These are phyloP conservation scores for Cyclura pinguis DNA, from an alignment of 2,797 vertebrate genomes.

Conservation along the genomic window DNA sequence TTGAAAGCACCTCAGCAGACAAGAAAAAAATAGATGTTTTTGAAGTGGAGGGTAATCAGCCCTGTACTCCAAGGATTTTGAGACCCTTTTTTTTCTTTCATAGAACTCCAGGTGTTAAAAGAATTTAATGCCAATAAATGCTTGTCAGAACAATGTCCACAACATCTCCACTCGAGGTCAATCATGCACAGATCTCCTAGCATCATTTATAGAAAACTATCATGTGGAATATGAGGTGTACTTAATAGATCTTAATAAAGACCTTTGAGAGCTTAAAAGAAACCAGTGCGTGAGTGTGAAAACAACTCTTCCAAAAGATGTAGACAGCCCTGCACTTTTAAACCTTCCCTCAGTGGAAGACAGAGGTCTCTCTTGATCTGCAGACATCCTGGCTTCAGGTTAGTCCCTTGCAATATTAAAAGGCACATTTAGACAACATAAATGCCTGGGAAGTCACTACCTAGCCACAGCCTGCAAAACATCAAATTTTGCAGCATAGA, in stretches of 20 bases:
- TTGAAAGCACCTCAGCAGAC: conserved; percentile 34
- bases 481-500: not conserved
- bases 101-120: not conserved
- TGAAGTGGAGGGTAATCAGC: not conserved
- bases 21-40: fast-evolving
- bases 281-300: not conserved
- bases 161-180: fast-evolving
- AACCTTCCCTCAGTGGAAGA: not conserved
- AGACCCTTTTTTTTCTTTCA: not conserved
- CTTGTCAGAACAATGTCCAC: fast-evolving
- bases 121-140: not conserved
- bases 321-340: not conserved
- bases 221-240: not conserved
- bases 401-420: not conserved
- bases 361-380: not conserved
- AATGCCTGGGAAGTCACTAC: not conserved
- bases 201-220: not conserved
- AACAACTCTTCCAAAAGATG: not conserved
- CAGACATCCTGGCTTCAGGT: not conserved
- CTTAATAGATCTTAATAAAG: not conserved
- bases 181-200: not conserved
- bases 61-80: not conserved
- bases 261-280: not conserved
- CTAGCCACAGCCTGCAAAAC: fast-evolving
- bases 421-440: not conserved